phyloP scores from a whole-genome alignment of 1,140 invertebrate genomes.

The Saccostrea echinata region DNA sequence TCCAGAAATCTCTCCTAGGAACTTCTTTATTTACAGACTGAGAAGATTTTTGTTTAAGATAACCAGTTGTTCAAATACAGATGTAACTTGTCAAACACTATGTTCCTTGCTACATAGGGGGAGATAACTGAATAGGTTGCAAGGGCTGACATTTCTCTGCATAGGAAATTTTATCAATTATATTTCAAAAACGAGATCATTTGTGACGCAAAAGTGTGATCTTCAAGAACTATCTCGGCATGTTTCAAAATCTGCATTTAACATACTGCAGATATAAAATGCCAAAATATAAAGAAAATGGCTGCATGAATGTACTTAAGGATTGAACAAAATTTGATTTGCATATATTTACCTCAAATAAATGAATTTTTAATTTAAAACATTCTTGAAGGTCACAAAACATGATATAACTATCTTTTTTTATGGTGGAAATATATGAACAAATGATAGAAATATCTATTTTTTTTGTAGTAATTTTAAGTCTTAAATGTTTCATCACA shows the following conservation, averaged over 20 bases:
- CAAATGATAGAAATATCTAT: neutral
- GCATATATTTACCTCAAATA: constrained; percentile 10
- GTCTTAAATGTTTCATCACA: neutral
- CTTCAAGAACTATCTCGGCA: neutral
- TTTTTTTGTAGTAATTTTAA: neutral
- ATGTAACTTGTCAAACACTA: neutral
- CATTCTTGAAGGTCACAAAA: constrained; percentile 8
- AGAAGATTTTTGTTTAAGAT: neutral
- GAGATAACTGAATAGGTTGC: constrained; percentile 28
- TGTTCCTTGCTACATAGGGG: neutral
- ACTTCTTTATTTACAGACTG: neutral
- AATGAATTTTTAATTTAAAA: neutral
- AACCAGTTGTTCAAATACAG: constrained; percentile 9
- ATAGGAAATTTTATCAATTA: constrained; percentile 7
- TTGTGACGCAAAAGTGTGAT: constrained; percentile 17
- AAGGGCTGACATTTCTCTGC: neutral
- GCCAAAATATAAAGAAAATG: neutral
- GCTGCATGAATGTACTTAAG: neutral
- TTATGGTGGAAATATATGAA: constrained; percentile 2
- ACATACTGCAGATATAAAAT: neutral
- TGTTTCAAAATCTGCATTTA: neutral
- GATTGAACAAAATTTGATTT: neutral
- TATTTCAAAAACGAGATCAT: constrained; percentile 3
- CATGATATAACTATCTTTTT: neutral
- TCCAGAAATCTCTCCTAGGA: constrained; percentile 14